A percentile compares a stretch with the other conserved stretches of the same genome.
phyloP scores from a whole-genome alignment of 2,113 vertebrate species.

The Salvelinus fontinalis region DNA sequence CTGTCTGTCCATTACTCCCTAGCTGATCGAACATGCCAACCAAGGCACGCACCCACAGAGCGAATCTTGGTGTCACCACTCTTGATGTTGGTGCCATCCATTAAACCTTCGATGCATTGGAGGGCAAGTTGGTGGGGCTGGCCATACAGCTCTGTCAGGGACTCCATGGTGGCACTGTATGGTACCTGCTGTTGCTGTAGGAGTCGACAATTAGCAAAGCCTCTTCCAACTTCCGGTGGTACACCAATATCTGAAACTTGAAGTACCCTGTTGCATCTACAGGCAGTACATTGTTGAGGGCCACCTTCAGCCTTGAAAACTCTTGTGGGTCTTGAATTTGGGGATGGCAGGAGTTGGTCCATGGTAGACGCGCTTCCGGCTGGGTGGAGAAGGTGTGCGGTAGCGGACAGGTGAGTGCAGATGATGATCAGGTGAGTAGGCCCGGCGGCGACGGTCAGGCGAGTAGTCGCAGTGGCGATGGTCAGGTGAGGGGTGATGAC shows the following conservation, averaged over 20 bases:
- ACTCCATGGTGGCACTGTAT: slow-evolving; percentile 21
- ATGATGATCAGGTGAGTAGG: no score
- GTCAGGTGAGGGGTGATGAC: no score
- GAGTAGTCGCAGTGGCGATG: no score
- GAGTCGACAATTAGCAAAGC: slow-evolving; percentile 16
- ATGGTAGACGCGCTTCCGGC: background rate
- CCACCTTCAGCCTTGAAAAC: slow-evolving; percentile 14
- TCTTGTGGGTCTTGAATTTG: background rate
- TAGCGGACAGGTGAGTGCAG: no score
- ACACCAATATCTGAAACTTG: slow-evolving; percentile 22
- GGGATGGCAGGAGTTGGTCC: background rate
- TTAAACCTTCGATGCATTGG: background rate
- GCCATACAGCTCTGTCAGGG: background rate
- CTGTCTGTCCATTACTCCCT: background rate
- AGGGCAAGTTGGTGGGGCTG: slow-evolving; percentile 13
- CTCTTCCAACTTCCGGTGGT: slow-evolving; percentile 20
- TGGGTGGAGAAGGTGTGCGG: no score
- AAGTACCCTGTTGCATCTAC: background rate
- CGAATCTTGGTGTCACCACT: background rate
- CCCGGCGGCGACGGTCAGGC: no score
- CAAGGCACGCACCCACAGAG: background rate
- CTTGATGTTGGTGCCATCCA: background rate
- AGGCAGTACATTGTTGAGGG: slow-evolving; percentile 20
- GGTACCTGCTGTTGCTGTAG: slow-evolving; percentile 2
- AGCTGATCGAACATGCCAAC: slow-evolving; percentile 18